A percentile compares a stretch with the other conserved stretches of the same genome.
These are phyloP conservation scores for Melieria picta DNA, from an alignment of 2,888 invertebrate species.

Conservation along the genomic window DNA sequence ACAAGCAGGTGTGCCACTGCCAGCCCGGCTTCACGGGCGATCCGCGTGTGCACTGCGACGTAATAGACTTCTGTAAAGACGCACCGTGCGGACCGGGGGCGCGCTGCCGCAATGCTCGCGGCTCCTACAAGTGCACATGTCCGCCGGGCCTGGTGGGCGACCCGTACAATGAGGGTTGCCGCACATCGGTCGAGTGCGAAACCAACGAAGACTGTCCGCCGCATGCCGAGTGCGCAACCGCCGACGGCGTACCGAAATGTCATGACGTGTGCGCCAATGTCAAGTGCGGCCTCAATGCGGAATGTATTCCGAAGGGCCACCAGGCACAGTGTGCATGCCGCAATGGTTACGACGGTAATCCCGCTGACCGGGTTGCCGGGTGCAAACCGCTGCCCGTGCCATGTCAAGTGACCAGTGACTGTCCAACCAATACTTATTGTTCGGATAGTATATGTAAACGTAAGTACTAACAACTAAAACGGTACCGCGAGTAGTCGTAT, in stretches of 20 bases:
- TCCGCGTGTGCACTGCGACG: conserved; percentile 75
- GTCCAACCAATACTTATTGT: conserved; percentile 82
- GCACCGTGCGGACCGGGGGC: conserved; percentile 85
- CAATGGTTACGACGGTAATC: conserved; percentile 80
- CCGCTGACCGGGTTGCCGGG: conserved; percentile 75
- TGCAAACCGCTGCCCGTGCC: conserved; percentile 80
- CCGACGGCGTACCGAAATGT: conserved; percentile 81
- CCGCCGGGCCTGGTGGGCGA: conserved; percentile 84
- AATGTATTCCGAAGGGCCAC: conserved; percentile 82
- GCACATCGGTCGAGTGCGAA: conserved; percentile 82
- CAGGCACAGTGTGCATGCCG: conserved; percentile 82
- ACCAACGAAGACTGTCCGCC: conserved; percentile 82
- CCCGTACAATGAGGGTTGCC: conserved; percentile 85
- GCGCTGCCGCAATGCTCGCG: conserved; percentile 81
- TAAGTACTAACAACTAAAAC: conserved; percentile 67
- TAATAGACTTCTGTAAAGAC: conserved; percentile 82
- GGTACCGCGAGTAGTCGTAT: conserved; percentile 4
- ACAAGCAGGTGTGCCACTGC: conserved; percentile 82
- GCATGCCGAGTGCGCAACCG: conserved; percentile 79
- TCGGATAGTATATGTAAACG: conserved; percentile 83
- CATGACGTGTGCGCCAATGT: conserved; percentile 83
- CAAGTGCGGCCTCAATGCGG: conserved; percentile 84
- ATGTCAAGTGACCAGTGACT: conserved; percentile 78
- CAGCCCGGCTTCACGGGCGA: conserved; percentile 90
- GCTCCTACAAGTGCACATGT: conserved; percentile 83